These are phyloP conservation scores for Bombyx huttoni DNA, from an alignment of 2,888 invertebrate genomes.

Conservation along the genomic window DNA sequence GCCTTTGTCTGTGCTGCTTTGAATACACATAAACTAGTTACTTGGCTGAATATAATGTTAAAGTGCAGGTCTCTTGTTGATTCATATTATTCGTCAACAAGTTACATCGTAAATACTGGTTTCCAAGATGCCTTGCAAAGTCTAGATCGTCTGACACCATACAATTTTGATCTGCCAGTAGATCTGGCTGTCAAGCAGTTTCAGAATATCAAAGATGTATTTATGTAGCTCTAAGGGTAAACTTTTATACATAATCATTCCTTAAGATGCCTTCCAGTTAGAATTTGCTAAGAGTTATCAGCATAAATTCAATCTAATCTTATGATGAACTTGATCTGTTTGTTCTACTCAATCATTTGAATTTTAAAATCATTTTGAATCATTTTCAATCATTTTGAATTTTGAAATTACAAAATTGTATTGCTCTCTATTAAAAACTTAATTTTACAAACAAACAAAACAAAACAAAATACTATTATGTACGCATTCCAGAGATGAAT, in stretches of 20 bases:
- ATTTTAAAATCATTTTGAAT: too few relatives aligned
- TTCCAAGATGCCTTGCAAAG: conserved; percentile 96
- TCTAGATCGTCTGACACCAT: conserved; percentile 86
- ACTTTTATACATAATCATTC: conserved; percentile 41
- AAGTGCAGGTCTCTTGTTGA: conserved; percentile 86
- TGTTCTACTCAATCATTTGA: too few relatives aligned
- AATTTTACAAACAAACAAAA: too few relatives aligned
- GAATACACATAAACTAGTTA: conserved; percentile 92
- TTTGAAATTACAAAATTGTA: too few relatives aligned
- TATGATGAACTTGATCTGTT: too few relatives aligned
- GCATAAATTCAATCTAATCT: too few relatives aligned
- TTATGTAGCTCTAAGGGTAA: conserved; percentile 74
- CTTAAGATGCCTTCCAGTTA: conserved; percentile 36
- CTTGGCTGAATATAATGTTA: conserved; percentile 95
- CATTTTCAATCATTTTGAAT: too few relatives aligned
- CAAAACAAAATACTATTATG: conserved; percentile 1
- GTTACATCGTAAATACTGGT: conserved; percentile 96
- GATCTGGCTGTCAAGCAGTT: conserved; percentile 97
- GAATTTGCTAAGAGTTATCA: conserved; percentile 12
- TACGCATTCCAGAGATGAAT: conserved; percentile 22
- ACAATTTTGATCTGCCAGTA: conserved; percentile 94
- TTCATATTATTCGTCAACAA: conserved; percentile 89
- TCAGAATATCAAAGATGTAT: conserved; percentile 97
- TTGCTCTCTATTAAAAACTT: too few relatives aligned
- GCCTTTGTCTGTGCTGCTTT: conserved; percentile 97